Conservation (phyloP, 2,797 vertebrate species). For the Myioborus miniatus region DNA sequence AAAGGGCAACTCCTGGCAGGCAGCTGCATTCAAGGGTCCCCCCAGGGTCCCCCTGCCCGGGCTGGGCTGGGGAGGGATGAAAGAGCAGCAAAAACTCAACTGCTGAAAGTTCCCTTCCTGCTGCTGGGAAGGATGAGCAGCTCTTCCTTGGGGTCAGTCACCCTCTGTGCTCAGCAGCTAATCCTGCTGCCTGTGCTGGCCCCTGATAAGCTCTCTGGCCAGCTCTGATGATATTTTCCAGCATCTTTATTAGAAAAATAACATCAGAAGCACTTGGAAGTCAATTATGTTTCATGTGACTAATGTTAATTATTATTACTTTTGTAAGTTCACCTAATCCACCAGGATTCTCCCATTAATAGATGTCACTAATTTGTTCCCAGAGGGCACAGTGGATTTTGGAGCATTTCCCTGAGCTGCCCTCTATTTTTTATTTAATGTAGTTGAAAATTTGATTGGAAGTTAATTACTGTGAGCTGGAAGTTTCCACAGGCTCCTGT, state of each 20-base stretch:
- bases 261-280: conserved; percentile 6
- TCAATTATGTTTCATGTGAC: conserved; percentile 5
- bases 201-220: conserved; percentile 35
- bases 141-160: background rate
- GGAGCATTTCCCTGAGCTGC: background rate
- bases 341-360: background rate
- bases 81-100: background rate
- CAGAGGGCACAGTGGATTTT: background rate
- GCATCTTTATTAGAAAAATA: conserved; percentile 27
- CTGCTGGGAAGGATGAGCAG: background rate
- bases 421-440: background rate
- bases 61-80: background rate
- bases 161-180: background rate
- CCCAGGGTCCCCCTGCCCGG: background rate
- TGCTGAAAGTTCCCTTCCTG: background rate
- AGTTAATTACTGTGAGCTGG: conserved; percentile 38
- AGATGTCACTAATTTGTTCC: background rate
- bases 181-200: conserved; percentile 2
- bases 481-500: conserved; percentile 8
- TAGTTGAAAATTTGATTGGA: conserved; percentile 20
- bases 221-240: conserved; percentile 8
- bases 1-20: background rate
- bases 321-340: conserved; percentile 2
- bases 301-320: conserved; percentile 41
- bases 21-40: accelerated